Evolutionary conservation across 92 coral and sea anemone genomes (phyloP).

Genomic region (Palythoa grandiflora): DNA sequence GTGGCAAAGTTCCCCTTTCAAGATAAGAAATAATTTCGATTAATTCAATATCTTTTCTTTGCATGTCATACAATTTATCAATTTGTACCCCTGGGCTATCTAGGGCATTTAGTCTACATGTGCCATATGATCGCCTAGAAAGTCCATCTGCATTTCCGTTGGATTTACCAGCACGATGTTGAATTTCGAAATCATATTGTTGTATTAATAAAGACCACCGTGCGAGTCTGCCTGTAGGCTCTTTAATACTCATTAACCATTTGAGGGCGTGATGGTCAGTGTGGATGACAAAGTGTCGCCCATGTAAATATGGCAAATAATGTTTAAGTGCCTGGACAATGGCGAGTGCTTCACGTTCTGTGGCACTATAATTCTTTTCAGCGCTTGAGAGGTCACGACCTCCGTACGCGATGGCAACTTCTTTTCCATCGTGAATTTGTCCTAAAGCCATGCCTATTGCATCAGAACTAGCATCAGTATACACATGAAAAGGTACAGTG

Average conservation of each 20-base stretch:
- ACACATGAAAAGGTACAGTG: constrained; percentile 32
- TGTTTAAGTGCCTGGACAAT: constrained; percentile 52
- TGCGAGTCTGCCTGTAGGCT: constrained; percentile 57
- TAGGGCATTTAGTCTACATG: not conserved
- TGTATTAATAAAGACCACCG: constrained; percentile 57
- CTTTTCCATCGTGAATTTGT: constrained; percentile 44
- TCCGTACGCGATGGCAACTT: constrained; percentile 64
- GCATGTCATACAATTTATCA: not conserved
- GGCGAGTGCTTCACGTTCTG: constrained; percentile 61
- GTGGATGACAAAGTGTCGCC: constrained; percentile 28
- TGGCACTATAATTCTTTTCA: constrained; percentile 23
- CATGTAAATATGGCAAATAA: constrained; percentile 50
- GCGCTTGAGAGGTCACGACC: constrained; percentile 57
- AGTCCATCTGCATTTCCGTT: not conserved
- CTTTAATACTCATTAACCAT: not conserved
- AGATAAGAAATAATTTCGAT: constrained; percentile 49
- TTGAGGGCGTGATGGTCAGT: not conserved
- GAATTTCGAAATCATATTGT: constrained; percentile 59
- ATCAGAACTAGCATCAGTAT: constrained; percentile 57
- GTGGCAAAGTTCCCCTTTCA: constrained; percentile 42
- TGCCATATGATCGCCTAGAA: not conserved
- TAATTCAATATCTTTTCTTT: constrained; percentile 37
- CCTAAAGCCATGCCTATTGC: constrained; percentile 62
- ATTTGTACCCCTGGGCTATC: constrained; percentile 38
- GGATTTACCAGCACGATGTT: not conserved